Conservation (phyloP, 1,140 invertebrate genomes). For the Cyclargus thomasi region DNA sequence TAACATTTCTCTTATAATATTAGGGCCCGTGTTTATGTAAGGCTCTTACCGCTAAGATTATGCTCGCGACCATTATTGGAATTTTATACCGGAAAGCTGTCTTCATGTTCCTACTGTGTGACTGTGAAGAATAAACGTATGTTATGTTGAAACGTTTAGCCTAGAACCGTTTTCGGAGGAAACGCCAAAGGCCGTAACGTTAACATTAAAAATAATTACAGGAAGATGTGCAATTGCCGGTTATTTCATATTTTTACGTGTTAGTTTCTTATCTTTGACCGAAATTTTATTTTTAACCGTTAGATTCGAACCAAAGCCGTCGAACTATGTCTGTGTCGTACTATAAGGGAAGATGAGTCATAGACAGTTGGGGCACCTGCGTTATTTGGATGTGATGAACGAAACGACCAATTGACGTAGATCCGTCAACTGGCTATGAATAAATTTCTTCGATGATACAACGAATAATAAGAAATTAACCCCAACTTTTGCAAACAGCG, state of each 20-base stretch:
- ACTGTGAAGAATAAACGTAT: background rate
- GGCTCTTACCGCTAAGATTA: no score
- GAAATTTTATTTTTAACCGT: slow-evolving; percentile 2
- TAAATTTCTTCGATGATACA: no score
- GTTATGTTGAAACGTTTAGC: slow-evolving; percentile 31
- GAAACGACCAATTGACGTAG: no score
- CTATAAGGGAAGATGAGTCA: no score
- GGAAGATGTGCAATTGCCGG: slow-evolving; percentile 38
- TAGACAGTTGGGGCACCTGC: no score
- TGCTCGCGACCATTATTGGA: background rate
- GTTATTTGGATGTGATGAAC: no score
- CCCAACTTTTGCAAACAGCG: no score
- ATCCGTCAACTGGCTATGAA: no score
- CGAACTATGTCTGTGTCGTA: no score
- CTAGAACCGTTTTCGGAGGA: slow-evolving; percentile 38
- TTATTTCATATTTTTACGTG: slow-evolving; percentile 34
- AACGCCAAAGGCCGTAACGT: slow-evolving; percentile 36
- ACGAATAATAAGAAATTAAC: no score
- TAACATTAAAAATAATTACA: slow-evolving; percentile 33
- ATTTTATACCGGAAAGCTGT: background rate
- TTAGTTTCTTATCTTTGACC: slow-evolving; percentile 24
- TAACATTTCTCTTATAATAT: no score
- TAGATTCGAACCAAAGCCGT: background rate
- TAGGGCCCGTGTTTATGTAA: no score
- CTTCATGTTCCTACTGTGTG: background rate